phyloP scores from a whole-genome alignment of 1,140 invertebrate species.

The Drosophila seguyi region DNA sequence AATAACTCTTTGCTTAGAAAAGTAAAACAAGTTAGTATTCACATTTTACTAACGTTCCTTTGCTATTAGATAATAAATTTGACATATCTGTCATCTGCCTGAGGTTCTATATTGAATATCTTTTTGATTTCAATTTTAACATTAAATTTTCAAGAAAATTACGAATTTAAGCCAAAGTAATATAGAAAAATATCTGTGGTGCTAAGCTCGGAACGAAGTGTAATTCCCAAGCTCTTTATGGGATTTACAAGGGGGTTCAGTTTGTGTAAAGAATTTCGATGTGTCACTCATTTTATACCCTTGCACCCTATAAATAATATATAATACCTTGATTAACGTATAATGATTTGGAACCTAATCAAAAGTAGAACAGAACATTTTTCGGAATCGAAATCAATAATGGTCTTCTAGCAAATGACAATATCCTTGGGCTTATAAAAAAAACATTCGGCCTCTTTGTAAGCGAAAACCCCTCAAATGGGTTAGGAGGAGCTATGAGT shows the following conservation, averaged over 20 bases:
- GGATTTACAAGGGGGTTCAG: not conserved
- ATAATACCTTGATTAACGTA: no score
- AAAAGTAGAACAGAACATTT: no score
- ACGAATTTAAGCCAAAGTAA: not conserved
- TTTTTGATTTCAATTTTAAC: not conserved
- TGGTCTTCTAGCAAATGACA: not conserved
- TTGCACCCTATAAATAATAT: not conserved
- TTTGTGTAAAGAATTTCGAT: not conserved
- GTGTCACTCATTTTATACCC: not conserved
- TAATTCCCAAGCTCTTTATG: not conserved
- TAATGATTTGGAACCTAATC: no score
- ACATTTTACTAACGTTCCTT: no score
- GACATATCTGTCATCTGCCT: no score
- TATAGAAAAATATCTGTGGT: not conserved
- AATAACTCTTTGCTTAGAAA: no score
- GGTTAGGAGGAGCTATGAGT: no score
- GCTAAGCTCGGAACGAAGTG: not conserved
- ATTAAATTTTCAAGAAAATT: not conserved
- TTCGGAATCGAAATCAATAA: no score
- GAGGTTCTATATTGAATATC: no score
- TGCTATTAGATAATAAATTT: no score
- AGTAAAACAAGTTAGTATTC: no score
- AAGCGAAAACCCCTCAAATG: not conserved
- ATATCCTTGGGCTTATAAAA: no score
- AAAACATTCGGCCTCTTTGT: not conserved